Evolutionary conservation across 2,888 invertebrate species (phyloP).

Genomic region (Sylvicola cinctus): DNA sequence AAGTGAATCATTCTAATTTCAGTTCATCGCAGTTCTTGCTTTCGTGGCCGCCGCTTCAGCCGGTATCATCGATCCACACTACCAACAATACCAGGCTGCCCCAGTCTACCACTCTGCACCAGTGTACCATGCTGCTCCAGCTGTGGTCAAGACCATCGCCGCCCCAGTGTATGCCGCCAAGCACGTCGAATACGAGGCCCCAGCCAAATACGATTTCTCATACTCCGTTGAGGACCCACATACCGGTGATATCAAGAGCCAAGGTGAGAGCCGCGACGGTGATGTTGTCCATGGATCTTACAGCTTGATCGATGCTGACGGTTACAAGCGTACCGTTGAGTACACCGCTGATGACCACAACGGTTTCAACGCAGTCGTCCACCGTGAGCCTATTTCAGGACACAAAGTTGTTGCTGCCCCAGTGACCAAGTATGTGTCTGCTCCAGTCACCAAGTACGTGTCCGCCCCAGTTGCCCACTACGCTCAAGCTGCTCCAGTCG

Average conservation of each 20-base stretch:
- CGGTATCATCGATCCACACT: not conserved
- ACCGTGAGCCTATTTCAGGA: conserved; percentile 17
- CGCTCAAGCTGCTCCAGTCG: conserved; percentile 4
- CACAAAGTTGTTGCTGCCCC: conserved; percentile 10
- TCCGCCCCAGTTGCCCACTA: not conserved
- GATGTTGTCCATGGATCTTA: conserved; percentile 23
- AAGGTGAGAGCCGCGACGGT: conserved; percentile 22
- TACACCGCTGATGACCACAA: conserved; percentile 23
- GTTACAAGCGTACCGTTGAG: conserved; percentile 22
- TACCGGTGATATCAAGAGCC: conserved; percentile 22
- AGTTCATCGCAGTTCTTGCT: not conserved
- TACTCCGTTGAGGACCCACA: conserved; percentile 18
- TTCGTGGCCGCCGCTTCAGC: not conserved
- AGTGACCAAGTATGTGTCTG: conserved; percentile 6
- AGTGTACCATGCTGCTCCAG: conserved; percentile 1
- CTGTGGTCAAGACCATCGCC: not conserved
- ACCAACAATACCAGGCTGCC: not conserved
- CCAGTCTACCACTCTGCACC: conserved; percentile 1
- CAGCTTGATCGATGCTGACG: conserved; percentile 22
- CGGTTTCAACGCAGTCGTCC: conserved; percentile 26
- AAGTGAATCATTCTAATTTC: too few species aligned
- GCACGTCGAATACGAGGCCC: conserved; percentile 10
- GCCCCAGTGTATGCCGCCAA: not conserved
- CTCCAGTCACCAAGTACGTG: conserved; percentile 1
- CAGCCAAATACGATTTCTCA: conserved; percentile 18